Percentiles rank a stretch among this genome's conserved stretches.
These are phyloP conservation scores for Pristiophorus japonicus DNA, from an alignment of 2,113 vertebrate genomes.

Conservation along the genomic window DNA sequence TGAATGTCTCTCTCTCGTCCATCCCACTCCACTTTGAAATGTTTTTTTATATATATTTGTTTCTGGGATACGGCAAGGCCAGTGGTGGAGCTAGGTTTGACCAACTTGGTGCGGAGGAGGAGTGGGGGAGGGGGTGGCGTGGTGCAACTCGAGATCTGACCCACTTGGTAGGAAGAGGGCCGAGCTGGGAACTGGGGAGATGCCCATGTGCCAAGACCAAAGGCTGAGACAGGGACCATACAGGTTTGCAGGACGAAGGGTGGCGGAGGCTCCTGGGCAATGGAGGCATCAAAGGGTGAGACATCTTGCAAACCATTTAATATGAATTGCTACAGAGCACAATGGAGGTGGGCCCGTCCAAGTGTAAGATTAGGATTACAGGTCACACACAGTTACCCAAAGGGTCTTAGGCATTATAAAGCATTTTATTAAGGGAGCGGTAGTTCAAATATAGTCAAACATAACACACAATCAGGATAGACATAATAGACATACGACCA, in stretches of 20 bases:
- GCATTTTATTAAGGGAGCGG: too few species aligned
- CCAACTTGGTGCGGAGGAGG: neutral
- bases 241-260: neutral
- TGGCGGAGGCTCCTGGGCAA: neutral
- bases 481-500: too few species aligned
- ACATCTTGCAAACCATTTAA: too few species aligned
- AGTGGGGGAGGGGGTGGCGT: too few species aligned
- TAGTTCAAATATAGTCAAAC: too few species aligned
- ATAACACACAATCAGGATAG: too few species aligned
- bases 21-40: neutral
- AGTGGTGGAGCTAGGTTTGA: neutral
- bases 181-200: neutral
- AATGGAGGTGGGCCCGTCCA: neutral
- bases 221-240: neutral
- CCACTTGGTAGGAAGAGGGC: neutral
- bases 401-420: too few species aligned
- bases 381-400: too few species aligned
- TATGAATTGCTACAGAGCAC: too few species aligned
- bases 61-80: neutral
- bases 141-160: neutral
- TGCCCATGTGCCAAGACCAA: neutral
- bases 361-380: too few species aligned
- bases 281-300: too few species aligned
- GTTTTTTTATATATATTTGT: neutral
- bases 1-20: neutral